phyloP scores from a whole-genome alignment of 2,888 invertebrate species.

The Stegophylla sp. region DNA sequence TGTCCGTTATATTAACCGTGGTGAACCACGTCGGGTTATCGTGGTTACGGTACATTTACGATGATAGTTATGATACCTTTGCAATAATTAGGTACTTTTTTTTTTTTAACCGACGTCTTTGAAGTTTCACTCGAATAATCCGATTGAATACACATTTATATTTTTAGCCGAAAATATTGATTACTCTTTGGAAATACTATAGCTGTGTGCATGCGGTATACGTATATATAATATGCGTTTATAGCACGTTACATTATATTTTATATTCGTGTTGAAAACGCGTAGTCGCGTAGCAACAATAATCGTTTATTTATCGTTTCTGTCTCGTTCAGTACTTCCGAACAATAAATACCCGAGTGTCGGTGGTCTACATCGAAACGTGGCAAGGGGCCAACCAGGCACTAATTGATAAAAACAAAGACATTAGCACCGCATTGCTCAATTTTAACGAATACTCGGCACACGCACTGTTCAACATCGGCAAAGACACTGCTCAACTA shows the following conservation, averaged over 20 bases:
- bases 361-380: conserved; percentile 94
- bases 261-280: background rate
- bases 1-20: too few species aligned
- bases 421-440: conserved; percentile 86
- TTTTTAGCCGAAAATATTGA: too few species aligned
- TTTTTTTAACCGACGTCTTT: too few species aligned
- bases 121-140: too few species aligned
- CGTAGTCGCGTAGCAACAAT: too few species aligned
- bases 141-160: too few species aligned
- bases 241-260: background rate
- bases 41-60: too few species aligned
- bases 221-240: background rate
- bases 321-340: conserved; percentile 81
- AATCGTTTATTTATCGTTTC: background rate
- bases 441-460: conserved; percentile 92
- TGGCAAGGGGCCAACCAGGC: conserved; percentile 93
- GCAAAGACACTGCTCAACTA: conserved; percentile 90
- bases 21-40: too few species aligned
- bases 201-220: too few species aligned
- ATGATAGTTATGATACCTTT: too few species aligned
- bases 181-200: too few species aligned
- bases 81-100: too few species aligned
- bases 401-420: conserved; percentile 80
- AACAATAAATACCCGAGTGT: conserved; percentile 90
- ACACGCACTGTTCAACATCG: conserved; percentile 82